Percentiles rank a stretch among this genome's conserved stretches.
Evolutionary conservation across 2,888 invertebrate genomes (phyloP).

Genomic region (Tachystola acroxantha): DNA sequence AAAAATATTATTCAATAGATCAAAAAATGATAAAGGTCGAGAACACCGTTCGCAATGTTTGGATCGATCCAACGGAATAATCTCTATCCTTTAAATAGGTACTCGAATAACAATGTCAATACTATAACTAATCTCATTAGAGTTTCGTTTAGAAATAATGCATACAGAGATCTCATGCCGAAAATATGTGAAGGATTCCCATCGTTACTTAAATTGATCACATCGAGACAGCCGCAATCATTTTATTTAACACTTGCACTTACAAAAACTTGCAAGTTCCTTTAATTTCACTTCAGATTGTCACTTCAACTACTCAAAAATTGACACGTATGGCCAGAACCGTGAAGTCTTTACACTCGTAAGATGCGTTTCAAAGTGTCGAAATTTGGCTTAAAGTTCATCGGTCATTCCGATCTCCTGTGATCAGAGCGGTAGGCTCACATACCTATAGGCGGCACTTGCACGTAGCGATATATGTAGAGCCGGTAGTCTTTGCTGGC

Average conservation of each 20-base stretch:
- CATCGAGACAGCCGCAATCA: conserved; percentile 65
- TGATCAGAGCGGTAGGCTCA: conserved; percentile 67
- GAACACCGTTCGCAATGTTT: conserved; percentile 63
- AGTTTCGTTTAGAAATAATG: conserved; percentile 72
- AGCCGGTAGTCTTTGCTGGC: conserved; percentile 99
- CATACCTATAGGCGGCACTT: conserved; percentile 92
- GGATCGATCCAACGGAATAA: conserved; percentile 67
- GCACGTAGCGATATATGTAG: conserved; percentile 99
- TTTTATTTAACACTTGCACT: conserved; percentile 57
- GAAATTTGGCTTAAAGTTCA: conserved; percentile 56
- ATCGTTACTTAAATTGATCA: conserved; percentile 57
- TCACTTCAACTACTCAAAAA: conserved; percentile 60
- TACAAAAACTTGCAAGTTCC: conserved; percentile 48
- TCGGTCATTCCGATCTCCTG: conserved; percentile 69
- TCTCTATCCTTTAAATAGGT: conserved; percentile 69
- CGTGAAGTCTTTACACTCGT: conserved; percentile 28
- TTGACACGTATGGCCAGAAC: conserved; percentile 60
- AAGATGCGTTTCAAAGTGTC: conserved; percentile 47
- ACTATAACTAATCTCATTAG: conserved; percentile 77
- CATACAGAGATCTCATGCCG: conserved; percentile 66
- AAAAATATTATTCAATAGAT: conserved; percentile 78
- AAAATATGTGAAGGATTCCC: conserved; percentile 51
- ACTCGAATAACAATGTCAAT: conserved; percentile 77
- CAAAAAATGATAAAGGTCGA: conserved; percentile 76
- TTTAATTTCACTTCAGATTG: conserved; percentile 31